These are phyloP conservation scores for Eristalinus sepulchralis DNA, from an alignment of 2,888 invertebrate genomes.

Conservation along the genomic window DNA sequence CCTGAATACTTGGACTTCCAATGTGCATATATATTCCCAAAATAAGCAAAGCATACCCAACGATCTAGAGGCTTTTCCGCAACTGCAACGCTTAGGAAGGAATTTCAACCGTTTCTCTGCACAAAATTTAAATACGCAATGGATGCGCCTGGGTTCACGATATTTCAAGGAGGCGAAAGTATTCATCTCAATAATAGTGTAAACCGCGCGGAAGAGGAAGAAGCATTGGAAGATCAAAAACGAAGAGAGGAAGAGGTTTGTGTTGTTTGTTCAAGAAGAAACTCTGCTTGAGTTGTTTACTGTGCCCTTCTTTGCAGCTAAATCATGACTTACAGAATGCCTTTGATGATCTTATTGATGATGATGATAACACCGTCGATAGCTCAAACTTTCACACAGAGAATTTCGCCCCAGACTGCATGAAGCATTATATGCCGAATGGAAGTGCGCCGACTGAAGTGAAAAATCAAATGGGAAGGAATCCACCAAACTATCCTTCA, in stretches of 20 bases:
- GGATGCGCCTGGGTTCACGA: conserved; percentile 86
- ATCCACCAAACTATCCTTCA: conserved; percentile 17
- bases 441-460: conserved; percentile 11
- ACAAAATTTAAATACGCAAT: conserved; percentile 75
- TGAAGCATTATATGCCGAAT: conserved; percentile 13
- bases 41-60: background rate
- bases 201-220: conserved; percentile 86
- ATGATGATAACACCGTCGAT: conserved; percentile 85
- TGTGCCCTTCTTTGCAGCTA: conserved; percentile 82
- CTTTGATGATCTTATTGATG: conserved; percentile 86
- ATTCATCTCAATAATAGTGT: conserved; percentile 85
- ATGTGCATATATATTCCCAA: background rate
- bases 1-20: background rate
- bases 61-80: background rate
- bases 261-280: conserved; percentile 8
- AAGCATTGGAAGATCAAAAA: conserved; percentile 86
- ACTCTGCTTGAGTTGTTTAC: background rate
- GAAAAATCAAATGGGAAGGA: conserved; percentile 2
- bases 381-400: conserved; percentile 80
- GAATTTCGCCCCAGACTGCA: conserved; percentile 30
- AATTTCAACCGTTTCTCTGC: background rate
- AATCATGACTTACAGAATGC: conserved; percentile 85
- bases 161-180: conserved; percentile 86
- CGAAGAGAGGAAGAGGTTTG: conserved; percentile 85
- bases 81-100: background rate